These are phyloP conservation scores for Graptemys geographica DNA, from an alignment of 2,797 vertebrate genomes.

Conservation along the genomic window DNA sequence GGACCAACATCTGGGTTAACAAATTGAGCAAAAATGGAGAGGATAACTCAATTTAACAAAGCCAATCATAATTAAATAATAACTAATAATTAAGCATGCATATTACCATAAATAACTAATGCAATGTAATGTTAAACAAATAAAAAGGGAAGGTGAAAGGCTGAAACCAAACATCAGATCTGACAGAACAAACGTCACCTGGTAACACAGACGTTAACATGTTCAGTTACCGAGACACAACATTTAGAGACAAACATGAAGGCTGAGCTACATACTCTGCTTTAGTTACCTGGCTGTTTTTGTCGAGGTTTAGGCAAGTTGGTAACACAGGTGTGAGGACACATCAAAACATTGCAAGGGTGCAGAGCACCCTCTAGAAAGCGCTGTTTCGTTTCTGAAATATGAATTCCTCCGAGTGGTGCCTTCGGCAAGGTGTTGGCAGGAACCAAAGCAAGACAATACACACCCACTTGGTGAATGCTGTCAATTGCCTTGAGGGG, in stretches of 20 bases:
- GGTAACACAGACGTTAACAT: not conserved
- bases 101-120: not conserved
- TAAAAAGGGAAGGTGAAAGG: not conserved
- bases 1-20: conserved; percentile 91
- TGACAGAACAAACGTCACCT: not conserved
- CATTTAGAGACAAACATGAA: rapidly evolving
- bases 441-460: conserved; percentile 95
- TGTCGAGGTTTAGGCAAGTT: conserved; percentile 96
- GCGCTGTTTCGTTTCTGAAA: conserved; percentile 96
- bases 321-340: conserved; percentile 95
- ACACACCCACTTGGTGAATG: conserved; percentile 96
- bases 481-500: conserved; percentile 92
- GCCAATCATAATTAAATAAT: not conserved
- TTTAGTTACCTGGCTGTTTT: conserved; percentile 91
- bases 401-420: conserved; percentile 94
- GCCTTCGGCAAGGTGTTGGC: conserved; percentile 97
- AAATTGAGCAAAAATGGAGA: conserved; percentile 29
- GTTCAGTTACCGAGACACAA: not conserved
- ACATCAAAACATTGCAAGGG: conserved; percentile 96
- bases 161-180: not conserved
- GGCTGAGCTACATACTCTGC: rapidly evolving
- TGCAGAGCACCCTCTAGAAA: conserved; percentile 94
- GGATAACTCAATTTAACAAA: not conserved
- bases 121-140: not conserved
- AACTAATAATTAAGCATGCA: not conserved